Conservation (phyloP, 64 coral and sea anemone genomes). For the Porites australiensis region DNA sequence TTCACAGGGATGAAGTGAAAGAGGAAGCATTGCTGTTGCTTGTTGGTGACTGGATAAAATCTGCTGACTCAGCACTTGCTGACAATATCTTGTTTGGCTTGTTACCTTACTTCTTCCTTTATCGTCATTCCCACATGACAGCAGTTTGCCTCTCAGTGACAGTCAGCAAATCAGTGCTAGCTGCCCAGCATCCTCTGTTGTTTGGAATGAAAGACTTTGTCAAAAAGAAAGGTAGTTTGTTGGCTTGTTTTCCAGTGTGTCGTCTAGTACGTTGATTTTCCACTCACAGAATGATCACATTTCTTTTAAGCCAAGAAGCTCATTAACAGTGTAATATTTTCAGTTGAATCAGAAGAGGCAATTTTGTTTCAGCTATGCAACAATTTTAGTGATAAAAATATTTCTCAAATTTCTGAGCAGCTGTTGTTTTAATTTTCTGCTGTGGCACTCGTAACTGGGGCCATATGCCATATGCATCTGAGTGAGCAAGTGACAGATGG, state of each 20-base stretch:
- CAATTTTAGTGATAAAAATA: too few species aligned
- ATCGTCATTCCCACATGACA: conserved; percentile 41
- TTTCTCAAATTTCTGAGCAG: too few species aligned
- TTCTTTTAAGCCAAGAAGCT: too few species aligned
- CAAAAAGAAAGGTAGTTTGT: conserved; percentile 68
- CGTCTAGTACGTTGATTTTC: too few species aligned
- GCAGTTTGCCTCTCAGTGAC: conserved; percentile 31
- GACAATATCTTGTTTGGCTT: conserved; percentile 70
- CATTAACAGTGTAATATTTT: too few species aligned
- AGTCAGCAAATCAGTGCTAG: conserved; percentile 51
- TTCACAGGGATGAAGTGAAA: conserved; percentile 69
- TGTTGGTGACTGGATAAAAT: conserved; percentile 8
- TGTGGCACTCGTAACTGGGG: too few species aligned
- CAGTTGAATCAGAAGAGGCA: too few species aligned
- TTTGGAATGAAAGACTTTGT: conserved; percentile 65
- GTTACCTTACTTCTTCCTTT: conserved; percentile 45
- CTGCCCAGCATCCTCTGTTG: conserved; percentile 63
- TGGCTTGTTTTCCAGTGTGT: neutral
- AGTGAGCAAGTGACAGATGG: too few species aligned
- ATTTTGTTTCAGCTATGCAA: too few species aligned
- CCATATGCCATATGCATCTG: too few species aligned
- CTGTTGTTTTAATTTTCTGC: too few species aligned
- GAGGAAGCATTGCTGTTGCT: conserved; percentile 66
- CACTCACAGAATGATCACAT: too few species aligned
- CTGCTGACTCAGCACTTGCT: conserved; percentile 32